Percentiles rank a stretch among this genome's conserved stretches.
phyloP scores from a whole-genome alignment of 2,797 vertebrate genomes.

The Falco naumanni region DNA sequence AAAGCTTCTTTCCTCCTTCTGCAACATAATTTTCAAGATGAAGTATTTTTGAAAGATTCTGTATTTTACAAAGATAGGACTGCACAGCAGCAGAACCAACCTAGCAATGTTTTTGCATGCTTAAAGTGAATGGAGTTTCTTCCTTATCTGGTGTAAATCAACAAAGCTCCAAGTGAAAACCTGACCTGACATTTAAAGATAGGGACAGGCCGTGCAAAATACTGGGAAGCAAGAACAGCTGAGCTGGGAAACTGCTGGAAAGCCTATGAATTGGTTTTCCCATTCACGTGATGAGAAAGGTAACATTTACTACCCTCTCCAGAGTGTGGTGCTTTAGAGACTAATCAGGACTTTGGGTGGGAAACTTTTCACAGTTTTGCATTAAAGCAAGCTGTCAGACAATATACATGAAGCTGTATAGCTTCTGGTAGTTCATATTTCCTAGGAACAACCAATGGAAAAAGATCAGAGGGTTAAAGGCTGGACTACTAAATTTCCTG shows the following conservation, averaged over 20 bases:
- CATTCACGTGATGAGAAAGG: background rate
- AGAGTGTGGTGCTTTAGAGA: background rate
- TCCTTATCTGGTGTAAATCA: background rate
- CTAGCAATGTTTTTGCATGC: background rate
- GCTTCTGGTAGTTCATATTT: background rate
- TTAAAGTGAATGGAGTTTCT: background rate
- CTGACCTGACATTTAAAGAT: background rate
- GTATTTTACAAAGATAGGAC: background rate
- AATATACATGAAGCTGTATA: background rate
- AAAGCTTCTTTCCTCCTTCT: background rate
- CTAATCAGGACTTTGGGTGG: background rate
- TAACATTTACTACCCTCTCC: background rate
- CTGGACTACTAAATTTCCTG: constrained; percentile 49
- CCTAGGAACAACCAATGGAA: constrained; percentile 16
- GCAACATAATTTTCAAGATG: background rate
- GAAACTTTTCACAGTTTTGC: background rate
- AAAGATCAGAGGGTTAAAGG: constrained; percentile 12
- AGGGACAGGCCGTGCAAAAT: background rate
- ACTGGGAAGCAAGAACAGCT: background rate
- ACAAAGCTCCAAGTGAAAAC: background rate
- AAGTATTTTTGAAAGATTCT: background rate
- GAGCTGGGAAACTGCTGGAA: background rate
- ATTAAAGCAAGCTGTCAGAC: constrained; percentile 18
- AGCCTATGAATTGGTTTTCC: background rate
- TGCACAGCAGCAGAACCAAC: background rate